Base-by-base conservation (phyloP, 2,888 invertebrate genomes). In the Taphrorychus bicolor region DNA sequence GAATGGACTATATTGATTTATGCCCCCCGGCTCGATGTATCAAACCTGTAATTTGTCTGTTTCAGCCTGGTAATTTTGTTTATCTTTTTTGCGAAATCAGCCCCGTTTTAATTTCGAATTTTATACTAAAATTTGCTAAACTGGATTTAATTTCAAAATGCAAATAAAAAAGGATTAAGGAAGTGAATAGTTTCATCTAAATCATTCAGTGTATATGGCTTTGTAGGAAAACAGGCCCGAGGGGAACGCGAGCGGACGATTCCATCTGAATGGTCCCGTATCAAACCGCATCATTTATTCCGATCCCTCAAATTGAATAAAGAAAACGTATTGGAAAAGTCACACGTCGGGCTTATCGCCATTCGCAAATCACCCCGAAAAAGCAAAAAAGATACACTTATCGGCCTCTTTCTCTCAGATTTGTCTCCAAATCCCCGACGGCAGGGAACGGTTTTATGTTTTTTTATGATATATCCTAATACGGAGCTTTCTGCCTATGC, bases 401-500 rank as follows among this genome's bases (percentile, higher is more conserved):
- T 70, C 70, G 66, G 60, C 42, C 63, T 63, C 51, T 76, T 77
- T 76, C 76, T 76, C 75, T 75, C 75, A 76, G 77, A 78, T 78
- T 78, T 77, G 77, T 77, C 74, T 71, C 71, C 69, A 77, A 78
- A 79, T 78, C 78, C 78, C 60, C 65, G 18, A 23, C 19, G 49
- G 24, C 41, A n/a, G 53, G 57, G 42, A 42, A 54, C 63, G 52
- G 61, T 69, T 69, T 69, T 69, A 65, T 66, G 69, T 66, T 69
- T 69, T 69, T 69, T 69, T 66, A 66, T 61, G 69, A 69, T 61
- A 69, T 69, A 69, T 69, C 66, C 61, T 65, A 61, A 68, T 63
- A 68, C 62, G 60, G 66, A 19, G 57, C 68, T 68, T 68, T 68
- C 68, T 68, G 53, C 63, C 59, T 68, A 68, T 68, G 68, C 68